phyloP scores from a whole-genome alignment of 2,113 vertebrate genomes.

The Ivindomyrus marchei region DNA sequence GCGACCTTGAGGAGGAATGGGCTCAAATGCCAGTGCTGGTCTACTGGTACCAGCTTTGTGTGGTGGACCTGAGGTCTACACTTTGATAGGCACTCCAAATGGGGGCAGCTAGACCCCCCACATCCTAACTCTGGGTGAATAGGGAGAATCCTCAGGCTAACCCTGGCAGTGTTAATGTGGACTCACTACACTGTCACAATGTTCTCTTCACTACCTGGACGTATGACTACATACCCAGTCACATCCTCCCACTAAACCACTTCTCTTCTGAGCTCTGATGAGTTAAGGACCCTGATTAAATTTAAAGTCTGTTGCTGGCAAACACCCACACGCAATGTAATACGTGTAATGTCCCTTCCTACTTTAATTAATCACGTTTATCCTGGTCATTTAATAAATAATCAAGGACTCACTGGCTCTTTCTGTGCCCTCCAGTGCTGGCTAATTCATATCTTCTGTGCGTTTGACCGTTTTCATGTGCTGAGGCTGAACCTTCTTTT shows the following conservation, averaged over 20 bases:
- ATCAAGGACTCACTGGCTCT: neutral
- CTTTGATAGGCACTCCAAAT: neutral
- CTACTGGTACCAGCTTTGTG: neutral
- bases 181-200: neutral
- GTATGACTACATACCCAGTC: neutral
- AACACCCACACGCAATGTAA: neutral
- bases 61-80: neutral
- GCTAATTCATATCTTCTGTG: neutral
- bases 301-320: neutral
- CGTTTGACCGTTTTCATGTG: neutral
- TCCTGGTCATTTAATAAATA: neutral
- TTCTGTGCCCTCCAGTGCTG: neutral
- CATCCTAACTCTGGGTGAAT: neutral
- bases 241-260: neutral
- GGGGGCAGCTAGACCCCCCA: neutral
- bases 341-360: neutral
- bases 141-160: neutral
- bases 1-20: neutral
- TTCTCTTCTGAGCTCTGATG: neutral
- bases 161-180: neutral
- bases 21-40: neutral
- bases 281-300: neutral
- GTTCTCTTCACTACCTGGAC: neutral
- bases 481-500: neutral
- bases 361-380: neutral